Base-by-base conservation (phyloP, 2,888 invertebrate species). In the Protodeltote pygarga region DNA sequence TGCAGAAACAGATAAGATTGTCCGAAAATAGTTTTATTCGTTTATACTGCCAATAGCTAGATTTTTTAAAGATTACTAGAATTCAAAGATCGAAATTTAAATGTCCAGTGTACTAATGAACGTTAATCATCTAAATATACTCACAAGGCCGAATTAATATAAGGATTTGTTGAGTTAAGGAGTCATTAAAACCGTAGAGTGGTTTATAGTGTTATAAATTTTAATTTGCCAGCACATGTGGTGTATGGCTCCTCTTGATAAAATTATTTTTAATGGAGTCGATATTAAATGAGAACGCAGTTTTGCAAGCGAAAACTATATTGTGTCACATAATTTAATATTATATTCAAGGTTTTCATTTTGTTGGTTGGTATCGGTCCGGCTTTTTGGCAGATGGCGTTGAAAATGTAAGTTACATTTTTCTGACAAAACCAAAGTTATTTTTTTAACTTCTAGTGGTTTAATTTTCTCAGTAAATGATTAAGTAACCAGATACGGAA, bases 71-170 rank as follows among this genome's bases (percentile, higher is more conserved):
- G 42, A 6, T 9, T 21, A 25, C 44, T 58, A 41, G 59, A 50
- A n/a, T n/a, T 63, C 10, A 24, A 49, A 19, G n/a, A n/a, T n/a
- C n/a, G n/a, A 46, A 52, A 69, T 65, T 51, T 46, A 35, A 57
- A 59, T 59, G 50, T 45, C 44, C 19, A 24, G 40, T 44, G 59
- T 48, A 71, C 65, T 71, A 74, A 81, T 78, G 75, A 81, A 79
- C 73, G 75, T 71, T 83, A 82, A 87, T 84, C 77, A 83, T 78
- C 83, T 81, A 76, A 87, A 85, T 83, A 82, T 79, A 78, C 75
- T 46, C 64, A 62, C 87, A 87, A 89, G 89, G 89, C 77, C 79
- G 77, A 83, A 85, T 86, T 83, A 82, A 87, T 88, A 80, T 75
- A 77, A 75, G 82, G 85, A 85, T 86, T 83, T 82, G 78, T 70